phyloP scores from a whole-genome alignment of 2,113 vertebrate genomes.

The Brienomyrus brachyistius region DNA sequence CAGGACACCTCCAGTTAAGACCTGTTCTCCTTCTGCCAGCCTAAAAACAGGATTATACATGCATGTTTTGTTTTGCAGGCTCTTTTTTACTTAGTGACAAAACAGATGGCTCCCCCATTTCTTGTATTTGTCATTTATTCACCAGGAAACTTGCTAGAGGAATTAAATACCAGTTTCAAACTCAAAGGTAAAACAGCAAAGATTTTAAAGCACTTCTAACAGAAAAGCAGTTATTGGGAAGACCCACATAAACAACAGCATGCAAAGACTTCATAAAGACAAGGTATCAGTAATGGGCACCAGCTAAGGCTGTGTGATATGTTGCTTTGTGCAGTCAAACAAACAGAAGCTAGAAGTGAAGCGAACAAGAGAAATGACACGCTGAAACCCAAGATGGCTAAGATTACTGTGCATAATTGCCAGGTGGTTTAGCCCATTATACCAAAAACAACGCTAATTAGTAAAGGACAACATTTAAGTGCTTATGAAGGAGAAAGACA shows the following conservation, averaged over 20 bases:
- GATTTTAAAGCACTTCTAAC: not conserved
- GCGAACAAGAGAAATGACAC: not conserved
- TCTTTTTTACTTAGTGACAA: not conserved
- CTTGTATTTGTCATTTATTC: not conserved
- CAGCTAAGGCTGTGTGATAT: not conserved
- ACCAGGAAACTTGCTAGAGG: not conserved
- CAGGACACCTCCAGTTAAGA: constrained; percentile 90
- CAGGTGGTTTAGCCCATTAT: not conserved
- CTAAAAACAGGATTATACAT: constrained; percentile 45
- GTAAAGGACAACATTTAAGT: not conserved
- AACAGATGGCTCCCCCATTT: not conserved
- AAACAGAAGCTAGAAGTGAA: not conserved
- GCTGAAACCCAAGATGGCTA: not conserved
- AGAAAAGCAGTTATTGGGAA: not conserved
- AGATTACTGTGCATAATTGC: not conserved
- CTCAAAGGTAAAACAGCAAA: not conserved
- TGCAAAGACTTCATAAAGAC: not conserved
- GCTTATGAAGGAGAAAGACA: not conserved
- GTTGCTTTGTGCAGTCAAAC: not conserved
- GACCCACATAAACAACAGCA: not conserved
- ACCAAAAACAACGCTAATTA: not conserved
- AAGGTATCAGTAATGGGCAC: not conserved
- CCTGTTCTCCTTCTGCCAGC: constrained; percentile 94
- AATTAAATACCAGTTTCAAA: not conserved
- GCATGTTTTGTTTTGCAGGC: not conserved